These are phyloP conservation scores for Decapterus maruadsi DNA, from an alignment of 2,797 vertebrate genomes.

Conservation along the genomic window DNA sequence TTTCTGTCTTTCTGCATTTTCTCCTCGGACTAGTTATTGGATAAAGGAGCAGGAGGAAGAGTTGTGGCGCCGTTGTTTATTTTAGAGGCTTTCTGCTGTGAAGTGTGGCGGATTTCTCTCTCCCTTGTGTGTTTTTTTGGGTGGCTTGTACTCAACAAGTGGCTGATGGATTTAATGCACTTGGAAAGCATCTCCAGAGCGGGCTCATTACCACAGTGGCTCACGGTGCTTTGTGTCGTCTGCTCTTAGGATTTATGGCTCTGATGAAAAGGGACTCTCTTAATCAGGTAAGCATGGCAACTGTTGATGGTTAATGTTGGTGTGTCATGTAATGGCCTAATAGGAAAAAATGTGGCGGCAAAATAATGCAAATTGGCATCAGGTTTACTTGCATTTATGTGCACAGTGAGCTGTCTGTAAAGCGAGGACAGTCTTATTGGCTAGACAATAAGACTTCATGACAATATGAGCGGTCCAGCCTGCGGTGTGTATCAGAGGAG, in stretches of 20 bases:
- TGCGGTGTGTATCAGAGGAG: constrained; percentile 28
- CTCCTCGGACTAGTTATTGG: constrained; percentile 30
- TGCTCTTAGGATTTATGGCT: constrained; percentile 71
- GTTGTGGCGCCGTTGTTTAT: constrained; percentile 42
- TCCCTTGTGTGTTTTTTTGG: constrained; percentile 42
- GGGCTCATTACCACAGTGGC: constrained; percentile 69
- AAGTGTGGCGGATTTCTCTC: constrained; percentile 47
- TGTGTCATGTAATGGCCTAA: not conserved
- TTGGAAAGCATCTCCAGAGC: constrained; percentile 65
- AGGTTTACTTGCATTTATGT: constrained; percentile 6
- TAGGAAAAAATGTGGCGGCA: constrained; percentile 8
- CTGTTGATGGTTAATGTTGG: constrained; percentile 35
- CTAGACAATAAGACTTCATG: not conserved
- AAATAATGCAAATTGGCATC: constrained; percentile 13
- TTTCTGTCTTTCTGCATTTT: constrained; percentile 25
- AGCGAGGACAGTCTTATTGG: constrained; percentile 5
- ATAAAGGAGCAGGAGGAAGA: constrained; percentile 33
- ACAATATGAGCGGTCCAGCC: constrained; percentile 28
- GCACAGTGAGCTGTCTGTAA: not conserved
- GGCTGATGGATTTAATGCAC: constrained; percentile 80
- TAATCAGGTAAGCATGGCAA: constrained; percentile 73
- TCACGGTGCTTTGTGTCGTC: constrained; percentile 59
- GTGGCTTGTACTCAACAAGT: constrained; percentile 79
- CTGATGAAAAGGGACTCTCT: constrained; percentile 55
- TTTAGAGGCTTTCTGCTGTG: constrained; percentile 53